A percentile compares a stretch with the other conserved stretches of the same genome.
These are phyloP conservation scores for Rhabdophis nuchalis DNA, from an alignment of 2,797 vertebrate genomes.

Conservation along the genomic window DNA sequence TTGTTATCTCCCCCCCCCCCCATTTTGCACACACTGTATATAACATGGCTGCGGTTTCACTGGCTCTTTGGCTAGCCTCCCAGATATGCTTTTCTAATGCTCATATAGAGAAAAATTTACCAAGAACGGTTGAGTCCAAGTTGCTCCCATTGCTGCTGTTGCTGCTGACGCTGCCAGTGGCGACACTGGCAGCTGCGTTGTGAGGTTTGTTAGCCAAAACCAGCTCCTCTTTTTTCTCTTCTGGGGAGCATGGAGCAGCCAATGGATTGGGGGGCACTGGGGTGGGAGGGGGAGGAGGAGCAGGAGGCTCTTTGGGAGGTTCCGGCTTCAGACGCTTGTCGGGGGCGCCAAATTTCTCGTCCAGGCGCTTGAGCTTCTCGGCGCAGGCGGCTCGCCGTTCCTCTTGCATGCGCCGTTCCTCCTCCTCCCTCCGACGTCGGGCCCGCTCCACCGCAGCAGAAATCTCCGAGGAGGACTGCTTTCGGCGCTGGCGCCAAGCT, in stretches of 20 bases:
- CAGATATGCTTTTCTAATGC: neutral
- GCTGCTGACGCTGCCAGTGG: neutral
- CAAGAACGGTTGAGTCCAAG: neutral
- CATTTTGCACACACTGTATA: neutral
- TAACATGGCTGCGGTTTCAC: neutral
- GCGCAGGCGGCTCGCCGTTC: conserved; percentile 89
- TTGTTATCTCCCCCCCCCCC: neutral
- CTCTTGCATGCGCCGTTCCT: conserved; percentile 90
- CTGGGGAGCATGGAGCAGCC: neutral
- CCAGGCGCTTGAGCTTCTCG: conserved; percentile 88
- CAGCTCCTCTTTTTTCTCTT: conserved; percentile 19
- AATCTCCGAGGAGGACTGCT: conserved; percentile 88
- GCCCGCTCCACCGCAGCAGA: conserved; percentile 89
- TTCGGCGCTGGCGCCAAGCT: conserved; percentile 89
- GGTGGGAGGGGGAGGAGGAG: conserved; percentile 56
- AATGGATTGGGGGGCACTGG: neutral
- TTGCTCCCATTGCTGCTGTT: neutral
- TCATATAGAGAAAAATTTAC: neutral
- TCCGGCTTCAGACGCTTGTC: conserved; percentile 66
- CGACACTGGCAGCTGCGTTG: neutral
- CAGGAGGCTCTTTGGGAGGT: conserved; percentile 32
- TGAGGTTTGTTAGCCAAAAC: neutral
- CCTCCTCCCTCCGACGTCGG: conserved; percentile 85
- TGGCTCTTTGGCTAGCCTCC: neutral
- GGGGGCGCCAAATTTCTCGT: conserved; percentile 87